These are phyloP conservation scores for Sphaerodactylus townsendi DNA, from an alignment of 2,113 vertebrate species.

Conservation along the genomic window DNA sequence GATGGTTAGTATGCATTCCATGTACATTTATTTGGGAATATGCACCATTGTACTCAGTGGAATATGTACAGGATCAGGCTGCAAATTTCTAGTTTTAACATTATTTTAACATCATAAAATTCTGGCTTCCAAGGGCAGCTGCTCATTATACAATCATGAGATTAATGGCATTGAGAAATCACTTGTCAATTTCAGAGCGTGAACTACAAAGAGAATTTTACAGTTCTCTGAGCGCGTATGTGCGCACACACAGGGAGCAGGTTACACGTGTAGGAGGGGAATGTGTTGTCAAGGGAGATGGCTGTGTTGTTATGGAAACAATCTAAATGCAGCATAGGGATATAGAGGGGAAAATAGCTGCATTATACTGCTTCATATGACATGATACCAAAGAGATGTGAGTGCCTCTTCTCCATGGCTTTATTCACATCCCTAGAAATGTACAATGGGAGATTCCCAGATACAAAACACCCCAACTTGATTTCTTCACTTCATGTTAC, in stretches of 20 bases:
- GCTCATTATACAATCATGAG: not conserved
- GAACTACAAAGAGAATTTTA: not conserved
- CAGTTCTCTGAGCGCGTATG: not conserved
- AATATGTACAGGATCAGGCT: not conserved
- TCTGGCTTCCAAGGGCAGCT: not conserved
- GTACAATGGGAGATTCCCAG: not conserved
- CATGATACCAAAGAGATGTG: not conserved
- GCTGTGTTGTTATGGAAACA: constrained; percentile 23
- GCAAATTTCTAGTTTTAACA: not conserved
- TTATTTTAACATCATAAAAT: not conserved
- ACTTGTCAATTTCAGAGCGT: not conserved
- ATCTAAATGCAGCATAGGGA: not conserved
- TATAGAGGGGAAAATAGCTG: not conserved
- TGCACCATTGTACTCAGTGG: not conserved
- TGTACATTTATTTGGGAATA: not conserved
- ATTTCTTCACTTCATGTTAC: not conserved
- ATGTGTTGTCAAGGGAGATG: constrained; percentile 7
- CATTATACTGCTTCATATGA: not conserved
- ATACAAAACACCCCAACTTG: too few species aligned
- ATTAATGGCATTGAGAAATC: not conserved
- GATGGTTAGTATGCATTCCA: not conserved
- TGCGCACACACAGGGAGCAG: not conserved
- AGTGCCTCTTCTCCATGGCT: not conserved
- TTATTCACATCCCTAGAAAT: not conserved
- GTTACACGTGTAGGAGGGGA: not conserved